Evolutionary conservation across 2,113 vertebrate species (phyloP).

Genomic region (Callorhinus ursinus): DNA sequence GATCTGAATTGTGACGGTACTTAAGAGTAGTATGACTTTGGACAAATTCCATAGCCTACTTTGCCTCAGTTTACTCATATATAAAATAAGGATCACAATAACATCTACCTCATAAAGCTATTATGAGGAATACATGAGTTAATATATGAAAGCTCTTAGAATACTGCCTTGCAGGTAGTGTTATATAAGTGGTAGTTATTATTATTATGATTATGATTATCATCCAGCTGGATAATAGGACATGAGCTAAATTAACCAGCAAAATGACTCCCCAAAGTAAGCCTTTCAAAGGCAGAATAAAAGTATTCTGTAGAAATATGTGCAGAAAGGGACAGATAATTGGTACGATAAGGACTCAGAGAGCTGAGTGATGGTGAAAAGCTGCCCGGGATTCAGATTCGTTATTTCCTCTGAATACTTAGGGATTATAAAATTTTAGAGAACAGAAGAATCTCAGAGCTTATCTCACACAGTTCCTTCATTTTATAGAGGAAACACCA

Average conservation of each 20-base stretch:
- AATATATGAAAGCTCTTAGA: not conserved
- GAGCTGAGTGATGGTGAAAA: not conserved
- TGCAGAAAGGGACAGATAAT: not conserved
- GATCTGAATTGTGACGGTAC: not conserved
- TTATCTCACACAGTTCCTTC: not conserved
- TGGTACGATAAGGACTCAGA: not conserved
- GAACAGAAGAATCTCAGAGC: not conserved
- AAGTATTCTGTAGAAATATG: not conserved
- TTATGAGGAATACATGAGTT: not conserved
- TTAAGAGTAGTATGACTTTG: not conserved
- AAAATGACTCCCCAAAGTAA: slow-evolving; percentile 4
- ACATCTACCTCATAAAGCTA: not conserved
- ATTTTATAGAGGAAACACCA: not conserved
- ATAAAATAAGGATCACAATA: slow-evolving; percentile 23
- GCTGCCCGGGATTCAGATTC: not conserved
- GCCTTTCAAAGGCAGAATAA: not conserved
- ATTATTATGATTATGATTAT: slow-evolving; percentile 6
- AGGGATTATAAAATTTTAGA: not conserved
- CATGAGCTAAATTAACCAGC: slow-evolving; percentile 5
- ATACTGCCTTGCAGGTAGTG: not conserved
- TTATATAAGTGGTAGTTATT: slow-evolving; percentile 25
- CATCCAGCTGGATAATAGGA: not conserved
- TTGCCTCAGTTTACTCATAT: slow-evolving; percentile 33
- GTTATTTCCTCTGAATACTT: not conserved
- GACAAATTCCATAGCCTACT: not conserved